Conservation (phyloP, 2,113 vertebrate genomes). For the Alethe diademata region DNA sequence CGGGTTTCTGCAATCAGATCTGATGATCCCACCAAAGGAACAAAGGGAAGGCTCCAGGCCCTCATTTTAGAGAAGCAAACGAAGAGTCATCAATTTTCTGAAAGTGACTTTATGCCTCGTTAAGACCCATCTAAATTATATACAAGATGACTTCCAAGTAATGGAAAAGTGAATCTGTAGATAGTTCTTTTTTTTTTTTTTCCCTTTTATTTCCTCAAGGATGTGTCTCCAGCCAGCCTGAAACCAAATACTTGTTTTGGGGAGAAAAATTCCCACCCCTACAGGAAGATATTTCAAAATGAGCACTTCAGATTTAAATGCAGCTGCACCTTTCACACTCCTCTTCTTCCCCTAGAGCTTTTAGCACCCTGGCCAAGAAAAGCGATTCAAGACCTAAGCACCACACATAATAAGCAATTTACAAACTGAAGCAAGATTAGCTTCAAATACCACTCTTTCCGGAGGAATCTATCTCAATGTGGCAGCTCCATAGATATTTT, state of each 20-base stretch:
- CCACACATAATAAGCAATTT: conserved; percentile 38
- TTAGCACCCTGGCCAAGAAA: conserved; percentile 31
- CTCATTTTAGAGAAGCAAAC: conserved; percentile 21
- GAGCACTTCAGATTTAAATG: conserved; percentile 36
- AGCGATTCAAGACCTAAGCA: conserved; percentile 18
- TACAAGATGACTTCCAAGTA: conserved; percentile 60
- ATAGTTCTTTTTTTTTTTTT: not conserved
- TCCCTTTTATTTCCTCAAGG: not conserved
- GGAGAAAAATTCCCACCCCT: conserved; percentile 30
- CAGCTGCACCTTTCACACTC: conserved; percentile 23
- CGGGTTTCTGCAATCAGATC: conserved; percentile 23
- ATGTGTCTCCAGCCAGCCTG: conserved; percentile 9
- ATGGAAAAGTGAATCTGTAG: conserved; percentile 54
- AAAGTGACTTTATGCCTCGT: conserved; percentile 61
- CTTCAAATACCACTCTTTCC: conserved; percentile 30
- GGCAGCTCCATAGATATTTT: not conserved
- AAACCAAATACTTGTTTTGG: conserved; percentile 52
- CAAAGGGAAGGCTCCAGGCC: conserved; percentile 40
- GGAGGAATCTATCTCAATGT: not conserved
- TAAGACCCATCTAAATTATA: conserved; percentile 63
- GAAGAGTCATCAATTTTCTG: conserved; percentile 51
- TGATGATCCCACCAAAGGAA: conserved; percentile 28
- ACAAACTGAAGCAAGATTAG: conserved; percentile 29
- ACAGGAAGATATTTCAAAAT: conserved; percentile 25
- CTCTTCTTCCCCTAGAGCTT: conserved; percentile 12